Base-by-base conservation (phyloP, 1,140 invertebrate genomes). In the Rhopalosiphum padi region DNA sequence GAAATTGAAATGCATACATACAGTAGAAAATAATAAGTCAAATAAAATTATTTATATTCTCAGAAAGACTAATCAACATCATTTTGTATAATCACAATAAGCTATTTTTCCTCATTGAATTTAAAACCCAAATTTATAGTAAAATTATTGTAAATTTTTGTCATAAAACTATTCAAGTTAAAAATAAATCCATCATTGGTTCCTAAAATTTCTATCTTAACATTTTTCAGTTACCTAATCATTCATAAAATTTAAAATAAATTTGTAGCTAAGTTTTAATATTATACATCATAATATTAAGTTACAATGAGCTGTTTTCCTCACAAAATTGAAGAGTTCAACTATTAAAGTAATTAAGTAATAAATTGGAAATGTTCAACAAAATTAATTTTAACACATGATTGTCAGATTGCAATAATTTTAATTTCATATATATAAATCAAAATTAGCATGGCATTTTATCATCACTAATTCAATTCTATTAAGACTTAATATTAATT, bases 31-130 rank as follows among this genome's bases (percentile, higher is more conserved):
- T 11, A 60, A 60, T 30, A 60, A 3, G 15, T 68, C 15, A 5
- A 15, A 30, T 68, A n/a, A 3, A 55, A 55, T 55, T 25, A 8
- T 23, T 8, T 11, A 30, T 82, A 35, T 48, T 82, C 43, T 91
- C 90, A 91, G 90, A 43, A 91, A 91, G 90, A 91, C 90, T 91
- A 91, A 91, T 91, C 68, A 82, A 91, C 22, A 91, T 91, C 60
- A 91, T 46, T 22, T 77, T 46, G 1, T 77, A n/a, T 18, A 48
- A 46, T 82, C 60, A n/a, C 60, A 35, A 35, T 9, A 48, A 46
- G 30, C 22, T 35, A 83, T 82, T 46, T 82, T 82, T 55, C 48
- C 1, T 91, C 60, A 82, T 41, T 77, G 41, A 86, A 60, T 6
- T 55, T 55, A 30, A 60, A 60, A 30, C 8, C n/a, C 9, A 35